These are phyloP conservation scores for Acrobasis suavella DNA, from an alignment of 2,888 invertebrate genomes.

Conservation along the genomic window DNA sequence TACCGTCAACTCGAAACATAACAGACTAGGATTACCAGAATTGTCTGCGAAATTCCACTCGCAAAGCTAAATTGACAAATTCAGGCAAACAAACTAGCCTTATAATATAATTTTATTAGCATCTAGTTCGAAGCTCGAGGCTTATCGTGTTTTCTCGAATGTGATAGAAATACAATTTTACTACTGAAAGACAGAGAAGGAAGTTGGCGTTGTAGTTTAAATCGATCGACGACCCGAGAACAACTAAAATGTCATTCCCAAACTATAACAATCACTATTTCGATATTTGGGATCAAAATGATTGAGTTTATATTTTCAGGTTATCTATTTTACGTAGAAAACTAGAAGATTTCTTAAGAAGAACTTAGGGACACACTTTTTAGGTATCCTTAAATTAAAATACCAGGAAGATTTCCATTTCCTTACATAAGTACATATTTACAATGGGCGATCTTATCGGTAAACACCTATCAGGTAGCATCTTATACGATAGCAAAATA, in stretches of 20 bases:
- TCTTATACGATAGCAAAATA: too few species aligned
- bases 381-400: too few species aligned
- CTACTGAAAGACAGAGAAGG: background rate
- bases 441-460: too few species aligned
- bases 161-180: conserved; percentile 6
- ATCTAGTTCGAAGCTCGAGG: conserved; percentile 15
- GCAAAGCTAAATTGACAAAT: conserved; percentile 7
- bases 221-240: conserved; percentile 10
- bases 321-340: too few species aligned
- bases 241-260: conserved; percentile 10
- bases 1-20: background rate
- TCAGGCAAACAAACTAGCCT: background rate
- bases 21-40: conserved; percentile 8
- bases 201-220: conserved; percentile 7
- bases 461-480: too few species aligned
- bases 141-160: conserved; percentile 8
- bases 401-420: too few species aligned
- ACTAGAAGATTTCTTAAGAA: too few species aligned
- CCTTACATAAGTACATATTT: too few species aligned
- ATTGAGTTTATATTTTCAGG: background rate
- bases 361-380: too few species aligned
- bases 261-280: conserved; percentile 2
- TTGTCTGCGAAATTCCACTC: background rate
- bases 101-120: conserved; percentile 17
- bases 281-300: background rate